Evolutionary conservation across 2,888 invertebrate genomes (phyloP).

Genomic region (Hypomecis atomaria): DNA sequence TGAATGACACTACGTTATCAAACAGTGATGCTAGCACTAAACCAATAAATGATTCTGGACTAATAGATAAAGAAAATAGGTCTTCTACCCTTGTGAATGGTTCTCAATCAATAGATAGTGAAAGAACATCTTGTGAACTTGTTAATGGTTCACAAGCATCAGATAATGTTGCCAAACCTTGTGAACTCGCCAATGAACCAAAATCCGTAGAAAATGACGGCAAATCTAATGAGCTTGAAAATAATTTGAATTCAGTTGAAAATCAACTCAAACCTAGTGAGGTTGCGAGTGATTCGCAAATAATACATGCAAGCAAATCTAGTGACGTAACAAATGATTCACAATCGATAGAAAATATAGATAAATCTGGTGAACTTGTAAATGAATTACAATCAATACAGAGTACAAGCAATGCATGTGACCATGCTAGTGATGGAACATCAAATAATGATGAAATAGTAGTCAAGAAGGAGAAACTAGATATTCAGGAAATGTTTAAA

Average conservation of each 20-base stretch:
- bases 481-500: conserved; percentile 47
- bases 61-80: neutral
- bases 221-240: too few relatives aligned
- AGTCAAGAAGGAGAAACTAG: conserved; percentile 46
- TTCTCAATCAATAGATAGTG: neutral
- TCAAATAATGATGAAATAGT: conserved; percentile 24
- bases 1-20: too few relatives aligned
- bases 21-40: neutral
- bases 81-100: neutral
- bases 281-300: neutral
- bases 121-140: neutral
- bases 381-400: neutral
- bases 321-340: neutral
- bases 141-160: too few relatives aligned
- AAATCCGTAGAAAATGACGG: too few relatives aligned
- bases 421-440: neutral
- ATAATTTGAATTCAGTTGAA: neutral
- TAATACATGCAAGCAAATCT: conserved; percentile 2
- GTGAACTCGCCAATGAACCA: too few relatives aligned
- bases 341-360: too few relatives aligned
- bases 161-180: too few relatives aligned
- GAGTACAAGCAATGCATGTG: neutral
- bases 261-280: neutral
- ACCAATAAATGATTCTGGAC: neutral
- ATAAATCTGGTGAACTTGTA: neutral